Evolutionary conservation across 2,113 vertebrate genomes (phyloP).

Genomic region (Lamprotornis superbus): DNA sequence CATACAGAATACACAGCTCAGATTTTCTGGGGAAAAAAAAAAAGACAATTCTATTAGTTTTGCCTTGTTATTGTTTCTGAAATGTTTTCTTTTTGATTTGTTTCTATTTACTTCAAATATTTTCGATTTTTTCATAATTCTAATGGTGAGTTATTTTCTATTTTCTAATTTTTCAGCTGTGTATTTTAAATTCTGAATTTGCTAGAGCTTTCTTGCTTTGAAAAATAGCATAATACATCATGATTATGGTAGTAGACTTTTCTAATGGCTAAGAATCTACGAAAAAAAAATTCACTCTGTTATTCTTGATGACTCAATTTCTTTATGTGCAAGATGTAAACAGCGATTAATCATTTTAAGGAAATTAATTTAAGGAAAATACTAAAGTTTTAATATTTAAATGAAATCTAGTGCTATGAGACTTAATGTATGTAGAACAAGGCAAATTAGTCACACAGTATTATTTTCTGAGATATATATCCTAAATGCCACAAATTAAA

Average conservation of each 20-base stretch:
- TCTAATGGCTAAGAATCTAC: neutral
- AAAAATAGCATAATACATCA: neutral
- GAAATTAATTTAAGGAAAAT: neutral
- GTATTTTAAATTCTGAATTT: neutral
- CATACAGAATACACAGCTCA: neutral
- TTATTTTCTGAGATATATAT: neutral
- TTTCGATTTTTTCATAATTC: neutral
- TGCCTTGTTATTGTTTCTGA: neutral
- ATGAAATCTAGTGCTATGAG: neutral
- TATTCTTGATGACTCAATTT: neutral
- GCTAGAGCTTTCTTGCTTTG: neutral
- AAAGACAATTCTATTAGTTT: neutral
- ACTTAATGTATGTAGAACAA: neutral
- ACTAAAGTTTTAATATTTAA: neutral
- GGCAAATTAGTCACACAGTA: neutral
- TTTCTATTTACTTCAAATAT: neutral
- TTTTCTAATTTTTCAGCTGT: neutral
- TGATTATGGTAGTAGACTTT: neutral
- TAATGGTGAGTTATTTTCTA: neutral
- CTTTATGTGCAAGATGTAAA: neutral
- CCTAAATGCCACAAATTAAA: neutral
- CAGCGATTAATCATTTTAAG: neutral
- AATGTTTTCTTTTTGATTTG: neutral
- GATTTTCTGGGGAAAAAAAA: neutral
- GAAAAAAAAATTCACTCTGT: neutral